These are phyloP conservation scores for Ameiurus melas DNA, from an alignment of 2,113 vertebrate genomes.

Conservation along the genomic window DNA sequence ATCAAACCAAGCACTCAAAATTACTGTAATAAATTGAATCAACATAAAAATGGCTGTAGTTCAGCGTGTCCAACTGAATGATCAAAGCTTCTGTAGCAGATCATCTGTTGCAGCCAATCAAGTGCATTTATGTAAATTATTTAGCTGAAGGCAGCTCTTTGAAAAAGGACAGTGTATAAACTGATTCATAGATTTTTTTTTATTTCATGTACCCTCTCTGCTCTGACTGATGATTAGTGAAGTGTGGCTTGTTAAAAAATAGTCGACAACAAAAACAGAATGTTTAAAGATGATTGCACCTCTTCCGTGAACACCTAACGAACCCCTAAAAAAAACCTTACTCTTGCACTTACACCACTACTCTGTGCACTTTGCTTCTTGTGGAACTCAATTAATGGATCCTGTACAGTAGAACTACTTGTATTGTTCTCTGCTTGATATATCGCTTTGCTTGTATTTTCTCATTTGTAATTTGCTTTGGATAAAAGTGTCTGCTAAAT, in stretches of 20 bases:
- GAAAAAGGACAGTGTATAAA: neutral
- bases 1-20: neutral
- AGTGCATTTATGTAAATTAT: neutral
- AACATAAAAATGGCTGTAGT: neutral
- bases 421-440: too few species aligned
- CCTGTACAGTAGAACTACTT: too few species aligned
- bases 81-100: neutral
- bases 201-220: neutral
- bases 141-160: neutral
- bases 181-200: neutral
- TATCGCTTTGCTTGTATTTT: too few species aligned
- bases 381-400: too few species aligned
- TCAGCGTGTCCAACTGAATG: neutral
- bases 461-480: too few species aligned
- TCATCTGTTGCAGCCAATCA: neutral
- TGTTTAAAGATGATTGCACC: neutral
- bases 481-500: too few species aligned
- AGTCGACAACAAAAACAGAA: neutral
- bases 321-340: too few species aligned
- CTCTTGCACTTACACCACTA: too few species aligned
- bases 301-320: too few species aligned
- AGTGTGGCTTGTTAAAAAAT: neutral
- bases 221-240: neutral
- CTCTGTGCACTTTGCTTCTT: too few species aligned
- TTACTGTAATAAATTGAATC: neutral